phyloP scores from a whole-genome alignment of 2,113 vertebrate genomes.

The Gopherus flavomarginatus region DNA sequence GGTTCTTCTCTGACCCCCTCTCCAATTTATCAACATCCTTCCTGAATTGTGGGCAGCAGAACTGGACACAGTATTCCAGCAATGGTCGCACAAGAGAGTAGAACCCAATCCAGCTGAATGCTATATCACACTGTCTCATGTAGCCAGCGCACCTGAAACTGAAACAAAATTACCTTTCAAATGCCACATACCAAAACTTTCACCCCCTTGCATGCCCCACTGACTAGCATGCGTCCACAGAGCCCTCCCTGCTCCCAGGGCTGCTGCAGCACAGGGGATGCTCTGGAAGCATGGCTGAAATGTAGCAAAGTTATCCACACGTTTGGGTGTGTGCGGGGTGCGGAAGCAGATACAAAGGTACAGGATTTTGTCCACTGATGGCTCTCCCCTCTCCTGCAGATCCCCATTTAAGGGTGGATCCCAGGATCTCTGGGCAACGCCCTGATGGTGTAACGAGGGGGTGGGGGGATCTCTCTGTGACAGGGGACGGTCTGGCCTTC shows the following conservation, averaged over 20 bases:
- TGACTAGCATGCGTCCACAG: neutral
- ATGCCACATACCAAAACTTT: neutral
- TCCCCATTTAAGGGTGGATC: neutral
- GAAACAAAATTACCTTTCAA: neutral
- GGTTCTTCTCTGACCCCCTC: neutral
- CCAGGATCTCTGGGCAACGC: neutral
- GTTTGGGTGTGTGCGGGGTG: no score
- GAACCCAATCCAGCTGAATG: neutral
- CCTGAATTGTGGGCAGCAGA: no score
- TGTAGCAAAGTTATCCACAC: neutral
- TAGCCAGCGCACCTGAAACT: neutral
- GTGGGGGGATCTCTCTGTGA: neutral
- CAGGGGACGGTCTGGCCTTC: neutral
- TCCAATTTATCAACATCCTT: neutral
- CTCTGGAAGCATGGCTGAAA: neutral
- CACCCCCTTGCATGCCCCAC: neutral
- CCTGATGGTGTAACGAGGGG: neutral
- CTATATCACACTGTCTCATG: neutral
- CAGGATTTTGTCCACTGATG: neutral
- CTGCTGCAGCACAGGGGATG: no score
- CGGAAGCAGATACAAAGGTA: neutral
- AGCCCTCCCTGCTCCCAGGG: neutral
- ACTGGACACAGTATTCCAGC: neutral
- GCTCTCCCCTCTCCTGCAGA: neutral
- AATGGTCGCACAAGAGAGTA: neutral